Evolutionary conservation across 2,888 invertebrate genomes (phyloP), one percentile per base, ranked within the genome.

Genomic region (Caenorhabditis virilis): DNA sequence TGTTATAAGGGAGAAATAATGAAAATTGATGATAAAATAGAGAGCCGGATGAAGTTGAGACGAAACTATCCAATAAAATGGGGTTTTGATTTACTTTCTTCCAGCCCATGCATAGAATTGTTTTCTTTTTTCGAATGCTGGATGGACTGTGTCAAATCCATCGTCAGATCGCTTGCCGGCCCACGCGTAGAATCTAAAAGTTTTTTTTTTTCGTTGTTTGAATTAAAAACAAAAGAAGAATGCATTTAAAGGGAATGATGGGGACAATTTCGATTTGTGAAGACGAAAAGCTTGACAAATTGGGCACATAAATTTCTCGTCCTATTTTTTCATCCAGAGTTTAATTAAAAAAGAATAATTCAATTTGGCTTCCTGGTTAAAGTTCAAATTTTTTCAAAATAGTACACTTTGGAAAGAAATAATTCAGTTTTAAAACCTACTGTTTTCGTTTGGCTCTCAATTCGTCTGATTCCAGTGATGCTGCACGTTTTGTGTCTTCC

Each of bases 31-130:
- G 41, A 1, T 15, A 15, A 42, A 27, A 48, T 22, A 47, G 18
- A 59, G 20, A 35, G 25, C 42, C 16, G 22, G 39, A 38, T 6
- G 35, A 42, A 23, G 22, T 23, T 5, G 3, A 2, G 13, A 23
- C 2, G 9, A 4, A 42, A 23, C 13, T 23, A 20, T 5, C 15
- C 22, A 42, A 23, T 39, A 2, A 42, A 15, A 15, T 11, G 4
- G n/a, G 36, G 7, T 6, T 42, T 42, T 6, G 13, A 30, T 30
- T 30, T 30, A 30, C 38, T 36, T 49, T 45, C 48, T 50, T 38
- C 64, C 64, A 26, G 64, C 64, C 64, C 64, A 64, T 9, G 64
- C 64, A 55, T 64, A 64, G 43, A 64, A 64, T 27, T 64, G 64
- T 35, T 64, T 64, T 45, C 64, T 26, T 41, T 64, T 64, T 20